These are phyloP conservation scores for Muntiacus reevesi DNA, from an alignment of 2,113 vertebrate genomes.

Conservation along the genomic window DNA sequence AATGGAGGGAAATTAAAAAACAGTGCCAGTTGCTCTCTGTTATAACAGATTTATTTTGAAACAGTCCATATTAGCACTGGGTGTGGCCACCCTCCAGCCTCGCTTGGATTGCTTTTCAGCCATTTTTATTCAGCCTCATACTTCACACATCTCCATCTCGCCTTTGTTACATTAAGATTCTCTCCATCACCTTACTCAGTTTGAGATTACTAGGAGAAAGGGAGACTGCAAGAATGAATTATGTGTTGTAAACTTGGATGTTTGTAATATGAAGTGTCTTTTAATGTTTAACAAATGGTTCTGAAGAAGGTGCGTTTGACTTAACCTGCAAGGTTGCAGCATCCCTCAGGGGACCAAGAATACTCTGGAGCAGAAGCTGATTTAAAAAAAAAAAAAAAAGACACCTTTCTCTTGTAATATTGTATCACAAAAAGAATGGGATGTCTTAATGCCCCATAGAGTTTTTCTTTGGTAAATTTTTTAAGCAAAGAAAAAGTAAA, in stretches of 20 bases:
- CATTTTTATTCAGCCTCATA: conserved; percentile 84
- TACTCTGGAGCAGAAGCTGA: conserved; percentile 22
- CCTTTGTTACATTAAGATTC: conserved; percentile 81
- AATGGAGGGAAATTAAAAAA: conserved; percentile 38
- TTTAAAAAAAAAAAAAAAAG: neutral
- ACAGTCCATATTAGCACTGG: conserved; percentile 73
- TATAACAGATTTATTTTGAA: conserved; percentile 65
- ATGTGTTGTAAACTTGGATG: neutral
- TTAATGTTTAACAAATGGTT: conserved; percentile 47
- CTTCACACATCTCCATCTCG: conserved; percentile 77
- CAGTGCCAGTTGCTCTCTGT: conserved; percentile 52
- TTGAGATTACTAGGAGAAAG: conserved; percentile 46
- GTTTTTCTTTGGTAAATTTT: conserved; percentile 5
- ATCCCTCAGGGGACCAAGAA: conserved; percentile 16
- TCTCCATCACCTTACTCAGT: conserved; percentile 61
- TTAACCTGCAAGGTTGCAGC: conserved; percentile 19
- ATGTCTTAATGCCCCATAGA: neutral
- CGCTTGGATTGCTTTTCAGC: conserved; percentile 82
- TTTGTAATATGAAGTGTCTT: neutral
- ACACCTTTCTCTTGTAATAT: conserved; percentile 37
- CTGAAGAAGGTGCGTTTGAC: conserved; percentile 46
- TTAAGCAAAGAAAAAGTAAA: conserved; percentile 29
- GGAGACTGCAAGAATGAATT: conserved; percentile 15
- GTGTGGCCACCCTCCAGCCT: conserved; percentile 82
- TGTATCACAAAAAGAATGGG: neutral